Base-by-base conservation (phyloP, 1,140 invertebrate species). In the Trachymyrmex cornetzi region DNA sequence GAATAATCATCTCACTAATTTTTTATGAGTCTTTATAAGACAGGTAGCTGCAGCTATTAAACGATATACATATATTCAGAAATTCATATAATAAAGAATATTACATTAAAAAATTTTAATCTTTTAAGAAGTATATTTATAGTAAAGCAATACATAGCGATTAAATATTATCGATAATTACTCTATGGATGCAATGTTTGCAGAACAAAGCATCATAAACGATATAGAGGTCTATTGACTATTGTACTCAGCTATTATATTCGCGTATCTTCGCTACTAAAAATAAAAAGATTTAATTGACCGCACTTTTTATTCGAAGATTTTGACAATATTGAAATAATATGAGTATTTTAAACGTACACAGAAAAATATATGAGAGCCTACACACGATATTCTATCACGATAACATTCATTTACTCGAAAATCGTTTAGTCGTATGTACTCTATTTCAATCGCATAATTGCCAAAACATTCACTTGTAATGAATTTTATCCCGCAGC, bases 381-480 rank as follows among this genome's bases (percentile, higher is more conserved):
- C 19, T 44, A 27, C n/a, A 24, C 69, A 63, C 55, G 38, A n/a
- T 74, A 67, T 82, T 34, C n/a, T 27, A 9, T 24, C 38, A 34
- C 69, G 80, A 84, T 84, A 84, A 84, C 57, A 84, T 61, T 84
- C 57, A 84, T 75, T 75, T 61, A 34, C 55, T 74, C 4, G 24
- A 75, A 84, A 84, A 84, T 63, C 44, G 80, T 53, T 74, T 44
- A 44, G 14, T 75, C 44, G 38, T 24, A 16, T 12, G 55, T 61
- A 24, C 6, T 34, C 80, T 30, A n/a, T 75, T 74, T 75, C 55
- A 84, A 61, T 84, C 69, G 55, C 38, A 84, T 84, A 84, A 84
- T 84, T 84, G 80, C 80, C 61, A 63, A 84, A 84, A 75, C 69
- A 84, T 84, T n/a, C 69, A 63, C 24, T 61, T 50, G 38, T 67